Evolutionary conservation across 2,797 vertebrate species (phyloP).

Genomic region (Dicrostonyx torquatus): DNA sequence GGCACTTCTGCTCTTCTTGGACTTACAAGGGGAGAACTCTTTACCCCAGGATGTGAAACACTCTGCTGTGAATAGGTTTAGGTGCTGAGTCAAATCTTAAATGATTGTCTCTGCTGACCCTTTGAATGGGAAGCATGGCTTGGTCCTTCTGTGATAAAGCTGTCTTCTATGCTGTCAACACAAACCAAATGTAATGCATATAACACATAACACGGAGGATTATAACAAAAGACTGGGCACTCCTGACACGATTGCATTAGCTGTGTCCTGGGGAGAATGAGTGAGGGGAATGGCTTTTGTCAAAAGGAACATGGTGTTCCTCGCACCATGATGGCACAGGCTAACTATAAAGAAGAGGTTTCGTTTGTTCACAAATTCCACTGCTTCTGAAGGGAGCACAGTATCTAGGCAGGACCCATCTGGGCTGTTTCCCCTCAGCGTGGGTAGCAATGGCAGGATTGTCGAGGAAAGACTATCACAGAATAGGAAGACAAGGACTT

Average conservation of each 20-base stretch:
- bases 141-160: neutral
- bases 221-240: neutral
- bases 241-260: neutral
- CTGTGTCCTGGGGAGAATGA: neutral
- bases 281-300: neutral
- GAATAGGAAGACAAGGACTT: neutral
- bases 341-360: neutral
- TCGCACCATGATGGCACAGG: neutral
- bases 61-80: neutral
- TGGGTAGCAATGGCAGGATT: neutral
- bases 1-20: neutral
- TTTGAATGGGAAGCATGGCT: neutral
- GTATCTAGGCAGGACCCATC: neutral
- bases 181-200: neutral
- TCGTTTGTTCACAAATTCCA: neutral
- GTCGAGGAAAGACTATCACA: neutral
- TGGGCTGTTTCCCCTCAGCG: neutral
- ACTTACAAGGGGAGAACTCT: neutral
- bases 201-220: neutral
- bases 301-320: too few species aligned
- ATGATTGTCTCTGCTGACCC: neutral
- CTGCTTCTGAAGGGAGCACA: neutral
- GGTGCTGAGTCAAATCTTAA: conserved; percentile 1
- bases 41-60: neutral
- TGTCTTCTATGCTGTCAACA: neutral